These are phyloP conservation scores for Amphiprion percula DNA, from an alignment of 2,113 vertebrate species.

Conservation along the genomic window DNA sequence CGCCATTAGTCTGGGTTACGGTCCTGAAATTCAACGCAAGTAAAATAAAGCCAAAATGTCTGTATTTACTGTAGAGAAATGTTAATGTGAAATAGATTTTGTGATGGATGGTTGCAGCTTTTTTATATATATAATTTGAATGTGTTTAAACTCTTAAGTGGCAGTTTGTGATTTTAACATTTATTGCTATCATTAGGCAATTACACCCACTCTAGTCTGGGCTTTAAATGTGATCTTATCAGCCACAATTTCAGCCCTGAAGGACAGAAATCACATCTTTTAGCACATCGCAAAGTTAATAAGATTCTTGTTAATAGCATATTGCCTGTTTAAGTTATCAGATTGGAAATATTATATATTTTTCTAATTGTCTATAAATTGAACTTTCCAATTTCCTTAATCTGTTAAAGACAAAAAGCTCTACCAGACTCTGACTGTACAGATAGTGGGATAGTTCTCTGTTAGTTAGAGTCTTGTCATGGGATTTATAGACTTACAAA, in stretches of 20 bases:
- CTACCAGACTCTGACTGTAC: no score
- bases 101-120: neutral
- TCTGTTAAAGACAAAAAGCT: no score
- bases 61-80: neutral
- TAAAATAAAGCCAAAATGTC: neutral
- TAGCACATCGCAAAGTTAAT: constrained; percentile 1
- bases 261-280: constrained; percentile 5
- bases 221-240: constrained; percentile 20
- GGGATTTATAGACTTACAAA: neutral
- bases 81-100: neutral
- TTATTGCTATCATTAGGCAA: constrained; percentile 18
- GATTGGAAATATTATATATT: no score
- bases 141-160: constrained; percentile 10
- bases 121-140: neutral
- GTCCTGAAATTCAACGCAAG: neutral
- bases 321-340: neutral
- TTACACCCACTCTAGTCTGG: constrained; percentile 11
- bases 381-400: neutral
- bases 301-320: neutral
- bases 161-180: constrained; percentile 12
- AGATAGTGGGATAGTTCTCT: no score
- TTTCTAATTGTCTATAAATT: neutral
- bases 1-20: neutral
- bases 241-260: neutral
- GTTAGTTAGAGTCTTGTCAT: neutral